phyloP scores from a whole-genome alignment of 2,113 vertebrate genomes.

The Capreolus pygargus region DNA sequence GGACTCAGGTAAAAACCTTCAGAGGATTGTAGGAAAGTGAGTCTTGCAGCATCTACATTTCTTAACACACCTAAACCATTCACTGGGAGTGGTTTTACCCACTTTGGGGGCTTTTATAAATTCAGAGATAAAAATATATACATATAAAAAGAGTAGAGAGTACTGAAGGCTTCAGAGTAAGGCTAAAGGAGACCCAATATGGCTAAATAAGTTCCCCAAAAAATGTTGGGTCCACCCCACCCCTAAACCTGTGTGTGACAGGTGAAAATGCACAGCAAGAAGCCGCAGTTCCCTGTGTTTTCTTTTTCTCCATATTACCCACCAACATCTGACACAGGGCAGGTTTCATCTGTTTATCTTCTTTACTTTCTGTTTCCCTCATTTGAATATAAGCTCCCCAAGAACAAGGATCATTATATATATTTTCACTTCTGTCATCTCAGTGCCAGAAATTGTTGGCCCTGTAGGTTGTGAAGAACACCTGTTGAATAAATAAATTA shows the following conservation, averaged over 20 bases:
- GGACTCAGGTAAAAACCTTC: constrained; percentile 77
- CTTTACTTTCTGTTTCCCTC: background rate
- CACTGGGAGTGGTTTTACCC: constrained; percentile 70
- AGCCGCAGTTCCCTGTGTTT: background rate
- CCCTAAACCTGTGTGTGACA: constrained; percentile 73
- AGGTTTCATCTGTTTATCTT: background rate
- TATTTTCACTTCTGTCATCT: background rate
- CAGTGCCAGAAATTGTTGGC: background rate
- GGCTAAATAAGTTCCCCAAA: constrained; percentile 47
- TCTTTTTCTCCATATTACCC: background rate
- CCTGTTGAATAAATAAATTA: background rate
- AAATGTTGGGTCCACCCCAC: constrained; percentile 36
- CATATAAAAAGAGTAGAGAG: constrained; percentile 60
- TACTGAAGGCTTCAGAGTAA: constrained; percentile 58
- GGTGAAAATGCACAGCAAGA: constrained; percentile 78
- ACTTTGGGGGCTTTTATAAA: constrained; percentile 72
- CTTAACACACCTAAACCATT: constrained; percentile 78
- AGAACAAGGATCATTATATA: background rate
- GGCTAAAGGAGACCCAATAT: constrained; percentile 72
- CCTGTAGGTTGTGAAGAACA: background rate
- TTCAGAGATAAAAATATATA: constrained; percentile 64
- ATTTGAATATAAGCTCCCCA: background rate
- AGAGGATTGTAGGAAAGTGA: constrained; percentile 77
- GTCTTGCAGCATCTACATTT: constrained; percentile 47
- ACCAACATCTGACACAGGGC: background rate